A percentile compares a stretch with the other conserved stretches of the same genome.
Conservation (phyloP, 1,140 invertebrate species). For the Drosophila murphyi region DNA sequence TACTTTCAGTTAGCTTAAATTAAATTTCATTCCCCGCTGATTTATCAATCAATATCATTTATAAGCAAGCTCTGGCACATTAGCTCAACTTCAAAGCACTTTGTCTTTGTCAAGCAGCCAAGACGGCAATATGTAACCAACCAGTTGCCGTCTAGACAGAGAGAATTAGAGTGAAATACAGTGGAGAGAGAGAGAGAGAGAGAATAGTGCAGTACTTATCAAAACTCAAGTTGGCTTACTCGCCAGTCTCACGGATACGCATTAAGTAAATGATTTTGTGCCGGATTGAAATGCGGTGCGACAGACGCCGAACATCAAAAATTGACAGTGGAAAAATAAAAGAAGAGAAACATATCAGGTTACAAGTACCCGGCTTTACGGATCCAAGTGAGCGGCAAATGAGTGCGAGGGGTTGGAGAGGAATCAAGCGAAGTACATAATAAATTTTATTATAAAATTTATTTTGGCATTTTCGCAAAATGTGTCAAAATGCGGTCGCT, state of each 20-base stretch:
- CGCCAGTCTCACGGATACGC: slow-evolving; percentile 35
- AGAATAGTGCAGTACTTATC: slow-evolving; percentile 1
- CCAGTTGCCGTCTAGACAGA: slow-evolving; percentile 22
- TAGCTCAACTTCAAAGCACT: slow-evolving; percentile 71
- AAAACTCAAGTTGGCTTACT: slow-evolving; percentile 33
- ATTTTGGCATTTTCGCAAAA: slow-evolving; percentile 63
- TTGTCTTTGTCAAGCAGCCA: slow-evolving; percentile 59
- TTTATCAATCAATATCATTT: slow-evolving; percentile 80
- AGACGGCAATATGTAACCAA: slow-evolving; percentile 2
- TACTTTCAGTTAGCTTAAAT: slow-evolving; percentile 3
- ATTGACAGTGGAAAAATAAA: slow-evolving; percentile 59
- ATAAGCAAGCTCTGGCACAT: slow-evolving; percentile 49
- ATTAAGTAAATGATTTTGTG: slow-evolving; percentile 80
- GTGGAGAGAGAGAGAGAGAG: not conserved
- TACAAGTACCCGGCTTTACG: slow-evolving; percentile 39
- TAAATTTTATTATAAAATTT: slow-evolving; percentile 83
- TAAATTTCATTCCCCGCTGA: slow-evolving; percentile 43
- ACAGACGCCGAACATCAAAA: slow-evolving; percentile 56
- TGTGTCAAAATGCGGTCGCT: slow-evolving; percentile 79
- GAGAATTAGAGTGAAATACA: not conserved
- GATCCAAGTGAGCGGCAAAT: slow-evolving; percentile 54
- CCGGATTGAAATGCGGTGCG: slow-evolving; percentile 52
- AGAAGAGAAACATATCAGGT: slow-evolving; percentile 68
- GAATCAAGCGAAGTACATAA: slow-evolving; percentile 71
- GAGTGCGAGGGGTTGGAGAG: slow-evolving; percentile 20